Percentiles rank a stretch among this genome's conserved stretches.
These are phyloP conservation scores for Machimus rusticus DNA, from an alignment of 2,888 invertebrate genomes.

Conservation along the genomic window DNA sequence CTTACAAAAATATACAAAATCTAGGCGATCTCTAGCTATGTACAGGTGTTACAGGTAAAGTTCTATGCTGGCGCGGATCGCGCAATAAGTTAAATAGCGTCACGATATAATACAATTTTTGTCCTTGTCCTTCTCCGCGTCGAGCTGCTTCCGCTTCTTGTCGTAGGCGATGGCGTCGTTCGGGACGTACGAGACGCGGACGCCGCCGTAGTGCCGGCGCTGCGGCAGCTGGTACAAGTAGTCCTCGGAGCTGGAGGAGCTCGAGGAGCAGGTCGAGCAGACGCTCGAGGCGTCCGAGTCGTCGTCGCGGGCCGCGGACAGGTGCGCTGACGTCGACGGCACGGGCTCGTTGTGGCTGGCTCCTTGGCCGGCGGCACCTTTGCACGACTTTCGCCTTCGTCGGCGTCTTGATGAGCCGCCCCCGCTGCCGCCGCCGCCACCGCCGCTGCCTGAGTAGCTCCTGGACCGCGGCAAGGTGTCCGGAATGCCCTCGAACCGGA, in stretches of 20 bases:
- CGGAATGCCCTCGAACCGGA: constrained; percentile 62
- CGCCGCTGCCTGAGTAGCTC: constrained; percentile 63
- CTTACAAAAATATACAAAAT: constrained; percentile 40
- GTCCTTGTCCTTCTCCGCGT: constrained; percentile 65
- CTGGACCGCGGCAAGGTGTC: constrained; percentile 65
- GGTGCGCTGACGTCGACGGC: constrained; percentile 24
- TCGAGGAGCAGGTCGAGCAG: constrained; percentile 90
- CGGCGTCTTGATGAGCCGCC: constrained; percentile 55
- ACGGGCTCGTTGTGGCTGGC: neutral
- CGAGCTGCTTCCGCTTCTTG: constrained; percentile 68
- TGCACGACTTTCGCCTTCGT: constrained; percentile 57
- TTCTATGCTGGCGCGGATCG: neutral
- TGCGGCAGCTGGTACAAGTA: constrained; percentile 87
- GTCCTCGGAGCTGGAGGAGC: constrained; percentile 85
- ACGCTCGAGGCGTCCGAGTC: constrained; percentile 77
- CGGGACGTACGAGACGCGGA: constrained; percentile 90
- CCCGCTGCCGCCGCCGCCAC: constrained; percentile 54
- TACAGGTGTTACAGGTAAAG: neutral
- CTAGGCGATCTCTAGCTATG: constrained; percentile 3
- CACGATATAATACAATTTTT: constrained; percentile 89
- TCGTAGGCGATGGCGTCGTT: constrained; percentile 89
- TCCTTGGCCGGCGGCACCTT: constrained; percentile 50
- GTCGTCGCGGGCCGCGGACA: neutral
- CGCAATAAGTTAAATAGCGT: constrained; percentile 61
- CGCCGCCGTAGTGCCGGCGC: constrained; percentile 84